Conservation (phyloP, 2,888 invertebrate genomes). For the Orthosia gothica region DNA sequence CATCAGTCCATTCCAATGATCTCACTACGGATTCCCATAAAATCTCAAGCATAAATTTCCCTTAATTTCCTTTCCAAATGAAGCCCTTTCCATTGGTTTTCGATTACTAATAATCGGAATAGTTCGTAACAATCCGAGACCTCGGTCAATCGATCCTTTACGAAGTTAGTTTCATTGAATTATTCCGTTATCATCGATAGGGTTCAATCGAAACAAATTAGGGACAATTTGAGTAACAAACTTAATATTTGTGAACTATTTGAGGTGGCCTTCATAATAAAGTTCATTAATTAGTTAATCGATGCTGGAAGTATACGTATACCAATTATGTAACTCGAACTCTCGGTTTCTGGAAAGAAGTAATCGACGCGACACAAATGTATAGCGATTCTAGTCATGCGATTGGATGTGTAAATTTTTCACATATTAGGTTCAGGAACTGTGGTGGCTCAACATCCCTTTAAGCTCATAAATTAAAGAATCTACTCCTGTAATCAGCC, state of each 20-base stretch:
- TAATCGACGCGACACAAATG: no score
- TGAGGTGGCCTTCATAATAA: constrained; percentile 1
- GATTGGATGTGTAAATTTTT: no score
- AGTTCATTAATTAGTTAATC: not conserved
- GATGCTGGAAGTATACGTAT: not conserved
- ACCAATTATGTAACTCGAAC: no score
- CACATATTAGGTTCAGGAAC: no score
- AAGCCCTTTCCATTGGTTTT: constrained; percentile 68
- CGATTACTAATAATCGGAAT: constrained; percentile 75
- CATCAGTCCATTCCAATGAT: constrained; percentile 7
- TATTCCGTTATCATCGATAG: constrained; percentile 65
- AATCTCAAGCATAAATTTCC: constrained; percentile 58
- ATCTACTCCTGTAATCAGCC: constrained; percentile 19
- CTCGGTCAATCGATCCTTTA: constrained; percentile 65
- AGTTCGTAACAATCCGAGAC: constrained; percentile 74
- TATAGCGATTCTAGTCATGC: no score
- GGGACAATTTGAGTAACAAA: constrained; percentile 30
- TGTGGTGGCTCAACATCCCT: not conserved
- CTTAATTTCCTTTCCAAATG: constrained; percentile 56
- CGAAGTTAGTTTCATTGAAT: constrained; percentile 63
- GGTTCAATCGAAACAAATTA: constrained; percentile 56
- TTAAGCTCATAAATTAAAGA: not conserved
- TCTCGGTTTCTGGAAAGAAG: no score
- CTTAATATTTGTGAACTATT: constrained; percentile 45
- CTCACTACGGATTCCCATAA: constrained; percentile 40